A percentile compares a stretch with the other conserved stretches of the same genome.
These are phyloP conservation scores for Myocastor coypus DNA, from an alignment of 2,113 vertebrate species.

Conservation along the genomic window DNA sequence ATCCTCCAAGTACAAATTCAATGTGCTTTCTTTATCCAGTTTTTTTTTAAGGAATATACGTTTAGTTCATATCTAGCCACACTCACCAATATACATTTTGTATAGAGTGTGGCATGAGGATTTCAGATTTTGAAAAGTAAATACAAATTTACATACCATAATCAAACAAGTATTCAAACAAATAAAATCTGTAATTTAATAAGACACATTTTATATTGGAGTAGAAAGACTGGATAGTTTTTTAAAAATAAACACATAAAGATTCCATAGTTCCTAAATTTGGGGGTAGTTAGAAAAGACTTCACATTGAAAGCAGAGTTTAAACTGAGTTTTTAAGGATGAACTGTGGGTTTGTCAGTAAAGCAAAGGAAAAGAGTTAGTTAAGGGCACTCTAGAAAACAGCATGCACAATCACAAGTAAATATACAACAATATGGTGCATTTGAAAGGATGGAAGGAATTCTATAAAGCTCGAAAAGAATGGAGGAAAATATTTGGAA, in stretches of 20 bases:
- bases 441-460: neutral
- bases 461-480: neutral
- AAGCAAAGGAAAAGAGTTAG: neutral
- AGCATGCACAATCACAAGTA: neutral
- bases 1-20: neutral
- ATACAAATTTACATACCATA: neutral
- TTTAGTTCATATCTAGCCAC: slow-evolving; percentile 32
- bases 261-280: neutral
- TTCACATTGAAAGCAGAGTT: neutral
- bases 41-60: neutral
- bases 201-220: neutral
- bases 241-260: neutral
- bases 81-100: neutral
- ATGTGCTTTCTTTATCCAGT: neutral
- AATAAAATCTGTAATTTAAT: neutral
- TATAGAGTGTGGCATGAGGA: neutral
- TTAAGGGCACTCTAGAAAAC: neutral
- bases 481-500: neutral
- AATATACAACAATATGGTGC: neutral
- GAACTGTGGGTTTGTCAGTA: neutral
- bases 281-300: neutral
- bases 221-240: neutral
- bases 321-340: neutral
- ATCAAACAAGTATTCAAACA: neutral
- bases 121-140: slow-evolving; percentile 30